These are phyloP conservation scores for Dicrostonyx torquatus DNA, from an alignment of 2,797 vertebrate genomes.

Conservation along the genomic window DNA sequence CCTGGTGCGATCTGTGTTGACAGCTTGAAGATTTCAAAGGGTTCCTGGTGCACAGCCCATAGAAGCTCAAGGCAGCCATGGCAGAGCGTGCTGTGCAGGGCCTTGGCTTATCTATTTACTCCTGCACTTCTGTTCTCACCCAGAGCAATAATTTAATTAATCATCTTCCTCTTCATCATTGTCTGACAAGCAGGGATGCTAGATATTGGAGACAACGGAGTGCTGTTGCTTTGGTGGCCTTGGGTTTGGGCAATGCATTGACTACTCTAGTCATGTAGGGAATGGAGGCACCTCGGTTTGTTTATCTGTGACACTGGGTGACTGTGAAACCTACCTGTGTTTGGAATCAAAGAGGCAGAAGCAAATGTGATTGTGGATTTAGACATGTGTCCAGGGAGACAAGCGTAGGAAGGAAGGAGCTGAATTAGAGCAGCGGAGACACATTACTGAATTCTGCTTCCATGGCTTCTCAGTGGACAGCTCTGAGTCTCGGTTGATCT, in stretches of 20 bases:
- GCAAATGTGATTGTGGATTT: background rate
- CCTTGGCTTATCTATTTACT: background rate
- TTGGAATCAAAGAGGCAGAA: background rate
- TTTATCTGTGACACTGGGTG: background rate
- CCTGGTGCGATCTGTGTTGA: slow-evolving; percentile 38
- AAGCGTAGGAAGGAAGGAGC: too few species aligned
- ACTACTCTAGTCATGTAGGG: background rate
- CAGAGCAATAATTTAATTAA: background rate
- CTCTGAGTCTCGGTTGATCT: background rate
- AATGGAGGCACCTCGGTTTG: background rate
- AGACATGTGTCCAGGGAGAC: rapidly evolving
- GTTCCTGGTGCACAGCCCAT: background rate
- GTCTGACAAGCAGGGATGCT: background rate
- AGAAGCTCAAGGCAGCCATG: background rate
- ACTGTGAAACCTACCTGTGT: background rate
- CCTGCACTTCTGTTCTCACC: background rate
- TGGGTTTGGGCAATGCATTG: background rate
- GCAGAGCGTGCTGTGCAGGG: rapidly evolving
- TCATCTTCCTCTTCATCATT: too few species aligned
- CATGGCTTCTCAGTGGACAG: background rate
- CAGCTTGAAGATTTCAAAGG: background rate
- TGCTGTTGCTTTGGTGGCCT: background rate
- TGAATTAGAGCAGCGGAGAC: too few species aligned
- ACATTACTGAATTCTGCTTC: rapidly evolving
- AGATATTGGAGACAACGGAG: rapidly evolving